Evolutionary conservation across 1,140 invertebrate species (phyloP).

Genomic region (Polyergus mexicanus): DNA sequence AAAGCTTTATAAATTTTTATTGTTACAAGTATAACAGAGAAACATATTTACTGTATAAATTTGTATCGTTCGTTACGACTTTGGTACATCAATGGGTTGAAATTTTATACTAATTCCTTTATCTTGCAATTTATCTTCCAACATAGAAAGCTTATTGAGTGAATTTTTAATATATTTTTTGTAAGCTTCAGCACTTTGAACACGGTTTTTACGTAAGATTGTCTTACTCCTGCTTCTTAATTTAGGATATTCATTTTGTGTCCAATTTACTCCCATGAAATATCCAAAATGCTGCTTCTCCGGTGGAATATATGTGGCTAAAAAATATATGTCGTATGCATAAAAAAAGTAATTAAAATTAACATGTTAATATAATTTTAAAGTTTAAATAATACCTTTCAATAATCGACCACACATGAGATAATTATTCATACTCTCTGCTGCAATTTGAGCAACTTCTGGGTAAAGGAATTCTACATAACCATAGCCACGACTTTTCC

Average conservation of each 20-base stretch:
- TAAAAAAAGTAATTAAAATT: slow-evolving; percentile 39
- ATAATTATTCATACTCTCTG: slow-evolving; percentile 99
- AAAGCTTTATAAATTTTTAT: slow-evolving; percentile 33
- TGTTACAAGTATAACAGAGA: neutral
- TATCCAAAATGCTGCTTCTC: slow-evolving; percentile 86
- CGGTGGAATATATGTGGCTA: slow-evolving; percentile 87
- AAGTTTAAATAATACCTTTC: slow-evolving; percentile 86
- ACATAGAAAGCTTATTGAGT: slow-evolving; percentile 67
- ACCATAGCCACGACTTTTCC: slow-evolving; percentile 94
- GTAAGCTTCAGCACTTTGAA: slow-evolving; percentile 52
- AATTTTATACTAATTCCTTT: slow-evolving; percentile 82
- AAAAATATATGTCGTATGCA: neutral
- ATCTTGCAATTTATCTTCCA: slow-evolving; percentile 78
- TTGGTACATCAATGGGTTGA: slow-evolving; percentile 68
- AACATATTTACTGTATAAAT: neutral
- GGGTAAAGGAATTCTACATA: slow-evolving; percentile 94
- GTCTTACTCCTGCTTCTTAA: slow-evolving; percentile 76
- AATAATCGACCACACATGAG: slow-evolving; percentile 94
- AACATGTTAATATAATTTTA: neutral
- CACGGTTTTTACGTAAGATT: slow-evolving; percentile 68
- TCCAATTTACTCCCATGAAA: slow-evolving; percentile 81
- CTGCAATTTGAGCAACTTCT: slow-evolving; percentile 96
- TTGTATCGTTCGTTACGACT: neutral
- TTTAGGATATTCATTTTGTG: slow-evolving; percentile 76
- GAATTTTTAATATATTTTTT: slow-evolving; percentile 71